Conservation (phyloP, 2,797 vertebrate genomes). For the Artibeus jamaicensis region DNA sequence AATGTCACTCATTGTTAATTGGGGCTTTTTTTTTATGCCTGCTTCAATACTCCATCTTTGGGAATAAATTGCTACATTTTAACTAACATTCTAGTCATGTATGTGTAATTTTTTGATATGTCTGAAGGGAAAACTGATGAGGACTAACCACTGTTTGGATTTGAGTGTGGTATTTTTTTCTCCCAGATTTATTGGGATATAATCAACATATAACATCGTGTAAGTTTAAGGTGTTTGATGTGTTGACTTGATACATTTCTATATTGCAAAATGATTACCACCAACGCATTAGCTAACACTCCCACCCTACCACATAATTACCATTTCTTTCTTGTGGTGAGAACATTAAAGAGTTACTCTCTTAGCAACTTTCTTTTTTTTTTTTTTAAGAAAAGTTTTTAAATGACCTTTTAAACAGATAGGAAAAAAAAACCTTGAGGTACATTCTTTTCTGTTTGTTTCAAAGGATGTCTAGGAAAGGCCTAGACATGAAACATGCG, state of each 20-base stretch:
- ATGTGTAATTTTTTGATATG: not conserved
- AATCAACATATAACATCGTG: not conserved
- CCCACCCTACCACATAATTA: not conserved
- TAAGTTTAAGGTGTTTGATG: not conserved
- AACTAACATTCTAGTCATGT: not conserved
- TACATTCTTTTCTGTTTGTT: not conserved
- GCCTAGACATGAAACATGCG: not conserved
- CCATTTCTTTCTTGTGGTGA: not conserved
- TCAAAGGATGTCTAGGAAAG: not conserved
- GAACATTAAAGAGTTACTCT: not conserved
- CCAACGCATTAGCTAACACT: not conserved
- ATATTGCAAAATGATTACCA: not conserved
- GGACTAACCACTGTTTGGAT: not conserved
- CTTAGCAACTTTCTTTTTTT: not conserved
- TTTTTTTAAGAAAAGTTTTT: not conserved
- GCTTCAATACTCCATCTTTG: not conserved
- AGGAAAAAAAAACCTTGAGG: not conserved
- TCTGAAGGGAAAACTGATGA: not conserved
- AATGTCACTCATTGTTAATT: not conserved
- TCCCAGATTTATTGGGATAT: not conserved
- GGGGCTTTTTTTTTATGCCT: not conserved
- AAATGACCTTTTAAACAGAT: not conserved
- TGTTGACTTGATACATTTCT: not conserved
- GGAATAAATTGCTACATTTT: not conserved
- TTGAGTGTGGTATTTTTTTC: not conserved